Evolutionary conservation across 30 jellyfish, hydroid and myxozoan species (phyloP).

Genomic region (Cassiopea xamachana): DNA sequence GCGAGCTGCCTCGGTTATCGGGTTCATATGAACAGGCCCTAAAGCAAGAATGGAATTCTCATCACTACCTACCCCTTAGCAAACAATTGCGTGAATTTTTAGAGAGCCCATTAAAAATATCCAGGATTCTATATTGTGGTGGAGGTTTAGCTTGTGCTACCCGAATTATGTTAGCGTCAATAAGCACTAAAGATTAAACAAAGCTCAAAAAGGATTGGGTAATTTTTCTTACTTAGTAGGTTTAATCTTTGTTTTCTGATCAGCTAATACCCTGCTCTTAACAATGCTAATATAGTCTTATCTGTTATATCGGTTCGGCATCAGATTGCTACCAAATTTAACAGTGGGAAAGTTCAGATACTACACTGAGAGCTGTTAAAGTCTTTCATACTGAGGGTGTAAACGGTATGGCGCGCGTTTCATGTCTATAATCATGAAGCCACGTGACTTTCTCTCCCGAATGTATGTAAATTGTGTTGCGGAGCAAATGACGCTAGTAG

Average conservation of each 20-base stretch:
- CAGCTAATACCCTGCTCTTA: neutral
- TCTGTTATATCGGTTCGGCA: neutral
- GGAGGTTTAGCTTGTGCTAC: neutral
- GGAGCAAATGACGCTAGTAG: no score
- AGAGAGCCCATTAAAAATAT: neutral
- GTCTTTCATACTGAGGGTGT: no score
- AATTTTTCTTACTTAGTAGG: neutral
- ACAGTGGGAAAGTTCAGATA: neutral
- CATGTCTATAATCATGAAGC: no score
- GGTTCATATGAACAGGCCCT: no score
- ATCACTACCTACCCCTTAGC: no score
- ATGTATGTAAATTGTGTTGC: no score
- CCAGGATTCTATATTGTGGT: neutral
- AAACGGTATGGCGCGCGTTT: no score
- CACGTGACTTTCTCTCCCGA: no score
- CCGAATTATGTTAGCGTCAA: neutral
- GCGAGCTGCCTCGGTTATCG: no score
- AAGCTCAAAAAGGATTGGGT: slow-evolving; percentile 1
- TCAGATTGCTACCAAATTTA: neutral
- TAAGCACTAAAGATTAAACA: neutral
- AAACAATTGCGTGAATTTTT: no score
- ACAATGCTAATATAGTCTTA: neutral
- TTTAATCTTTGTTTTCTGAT: slow-evolving; percentile 2
- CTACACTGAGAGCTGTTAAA: no score
- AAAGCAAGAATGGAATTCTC: no score